Conservation (phyloP, 1,140 invertebrate genomes). For the Eurosta solidaginis region DNA sequence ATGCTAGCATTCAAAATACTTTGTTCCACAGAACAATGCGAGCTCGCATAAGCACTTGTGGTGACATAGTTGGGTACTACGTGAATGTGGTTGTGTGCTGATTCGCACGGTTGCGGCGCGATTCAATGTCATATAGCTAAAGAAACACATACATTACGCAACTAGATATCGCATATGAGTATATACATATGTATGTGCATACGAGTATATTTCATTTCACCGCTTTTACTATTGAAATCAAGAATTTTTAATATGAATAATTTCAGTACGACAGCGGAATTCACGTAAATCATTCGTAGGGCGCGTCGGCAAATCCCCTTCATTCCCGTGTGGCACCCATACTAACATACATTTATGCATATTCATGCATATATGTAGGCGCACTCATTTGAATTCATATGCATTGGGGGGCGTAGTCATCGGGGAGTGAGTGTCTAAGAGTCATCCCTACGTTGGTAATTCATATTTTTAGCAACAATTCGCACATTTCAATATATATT, state of each 20-base stretch:
- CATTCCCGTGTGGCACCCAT: neutral
- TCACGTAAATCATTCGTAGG: conserved; percentile 27
- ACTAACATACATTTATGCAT: neutral
- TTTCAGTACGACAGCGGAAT: conserved; percentile 18
- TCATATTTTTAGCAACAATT: conserved; percentile 14
- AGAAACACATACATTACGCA: neutral
- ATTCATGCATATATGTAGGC: neutral
- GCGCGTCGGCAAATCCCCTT: conserved; percentile 18
- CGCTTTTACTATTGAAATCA: conserved; percentile 22
- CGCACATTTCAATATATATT: neutral
- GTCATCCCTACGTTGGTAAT: neutral
- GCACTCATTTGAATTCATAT: no score
- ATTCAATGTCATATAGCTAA: neutral
- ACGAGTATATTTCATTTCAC: neutral
- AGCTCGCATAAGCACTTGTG: neutral
- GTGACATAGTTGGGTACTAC: neutral
- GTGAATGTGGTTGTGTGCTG: neutral
- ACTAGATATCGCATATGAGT: neutral
- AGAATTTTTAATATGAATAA: conserved; percentile 29
- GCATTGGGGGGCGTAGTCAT: neutral
- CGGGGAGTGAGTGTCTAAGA: neutral
- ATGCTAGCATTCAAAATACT: neutral
- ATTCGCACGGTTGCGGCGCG: neutral
- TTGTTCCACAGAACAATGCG: neutral
- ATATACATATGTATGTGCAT: neutral